A percentile compares a stretch with the other conserved stretches of the same genome.
phyloP scores from a whole-genome alignment of 2,797 vertebrate genomes.

The Tapera naevia region DNA sequence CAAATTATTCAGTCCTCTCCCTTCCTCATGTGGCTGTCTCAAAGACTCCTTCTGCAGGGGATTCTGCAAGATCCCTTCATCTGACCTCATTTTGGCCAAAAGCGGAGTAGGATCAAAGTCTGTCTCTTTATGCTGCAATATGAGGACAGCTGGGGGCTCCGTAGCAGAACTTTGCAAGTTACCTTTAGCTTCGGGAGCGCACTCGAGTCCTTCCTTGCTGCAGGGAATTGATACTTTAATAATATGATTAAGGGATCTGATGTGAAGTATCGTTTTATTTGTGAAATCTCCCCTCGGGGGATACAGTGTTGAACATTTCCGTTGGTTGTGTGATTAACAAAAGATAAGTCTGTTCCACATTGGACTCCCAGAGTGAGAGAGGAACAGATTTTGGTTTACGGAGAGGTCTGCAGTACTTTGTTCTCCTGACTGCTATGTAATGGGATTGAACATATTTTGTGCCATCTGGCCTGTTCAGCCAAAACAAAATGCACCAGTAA shows the following conservation, averaged over 20 bases:
- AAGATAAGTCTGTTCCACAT: slow-evolving; percentile 28
- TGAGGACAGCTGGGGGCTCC: not conserved
- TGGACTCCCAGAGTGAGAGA: slow-evolving; percentile 16
- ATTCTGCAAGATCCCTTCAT: fast-evolving
- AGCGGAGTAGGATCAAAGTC: not conserved
- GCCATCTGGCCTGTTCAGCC: slow-evolving; percentile 54
- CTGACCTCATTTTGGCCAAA: not conserved
- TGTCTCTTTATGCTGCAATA: not conserved
- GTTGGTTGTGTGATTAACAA: slow-evolving; percentile 40
- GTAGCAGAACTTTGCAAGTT: not conserved
- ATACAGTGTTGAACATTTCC: slow-evolving; percentile 39
- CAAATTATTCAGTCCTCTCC: not conserved
- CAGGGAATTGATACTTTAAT: not conserved
- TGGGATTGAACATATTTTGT: slow-evolving; percentile 53
- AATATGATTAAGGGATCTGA: not conserved
- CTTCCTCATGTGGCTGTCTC: not conserved
- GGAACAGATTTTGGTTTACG: slow-evolving; percentile 34
- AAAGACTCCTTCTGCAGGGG: not conserved
- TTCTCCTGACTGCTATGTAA: slow-evolving; percentile 55
- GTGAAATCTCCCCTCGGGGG: not conserved
- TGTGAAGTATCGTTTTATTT: not conserved
- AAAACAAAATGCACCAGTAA: slow-evolving; percentile 56
- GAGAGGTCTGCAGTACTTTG: slow-evolving; percentile 28
- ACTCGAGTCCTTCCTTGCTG: not conserved
- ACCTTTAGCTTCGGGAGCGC: not conserved